Conservation (phyloP, 2,797 vertebrate genomes). For the Cynodonichthys magdalenae region DNA sequence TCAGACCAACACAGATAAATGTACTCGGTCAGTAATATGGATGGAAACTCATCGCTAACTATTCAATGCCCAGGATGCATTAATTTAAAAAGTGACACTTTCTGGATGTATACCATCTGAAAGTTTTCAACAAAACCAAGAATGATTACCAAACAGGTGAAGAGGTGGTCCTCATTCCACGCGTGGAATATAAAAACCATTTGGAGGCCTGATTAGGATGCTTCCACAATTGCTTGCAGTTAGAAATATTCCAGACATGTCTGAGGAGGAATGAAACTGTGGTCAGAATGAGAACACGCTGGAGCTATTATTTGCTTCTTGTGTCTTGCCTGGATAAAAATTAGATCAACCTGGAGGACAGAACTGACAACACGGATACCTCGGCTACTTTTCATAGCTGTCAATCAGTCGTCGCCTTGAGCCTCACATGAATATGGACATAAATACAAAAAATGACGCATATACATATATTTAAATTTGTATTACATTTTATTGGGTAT, state of each 20-base stretch:
- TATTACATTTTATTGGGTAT: not conserved
- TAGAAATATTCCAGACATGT: conserved; percentile 32
- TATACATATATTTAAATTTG: not conserved
- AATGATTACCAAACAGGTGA: not conserved
- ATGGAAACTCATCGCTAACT: not conserved
- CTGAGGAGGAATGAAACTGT: conserved; percentile 12
- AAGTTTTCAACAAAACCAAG: not conserved
- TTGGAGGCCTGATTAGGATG: conserved; percentile 33
- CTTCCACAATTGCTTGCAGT: not conserved
- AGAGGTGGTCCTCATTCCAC: not conserved
- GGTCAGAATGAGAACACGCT: conserved; percentile 17
- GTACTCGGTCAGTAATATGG: not conserved
- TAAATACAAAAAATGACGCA: conserved; percentile 5
- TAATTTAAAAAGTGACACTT: not conserved
- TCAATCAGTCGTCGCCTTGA: conserved; percentile 11
- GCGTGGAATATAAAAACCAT: conserved; percentile 13
- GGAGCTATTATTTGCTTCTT: conserved; percentile 33
- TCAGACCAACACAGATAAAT: not conserved
- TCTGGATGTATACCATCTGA: not conserved
- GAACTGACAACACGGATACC: conserved; percentile 12
- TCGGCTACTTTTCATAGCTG: conserved; percentile 4
- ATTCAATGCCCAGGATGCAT: not conserved
- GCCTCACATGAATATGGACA: conserved; percentile 15
- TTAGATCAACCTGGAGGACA: conserved; percentile 19
- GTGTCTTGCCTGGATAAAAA: conserved; percentile 16